Conservation (phyloP, 2,113 vertebrate genomes). For the Lonchura striata region DNA sequence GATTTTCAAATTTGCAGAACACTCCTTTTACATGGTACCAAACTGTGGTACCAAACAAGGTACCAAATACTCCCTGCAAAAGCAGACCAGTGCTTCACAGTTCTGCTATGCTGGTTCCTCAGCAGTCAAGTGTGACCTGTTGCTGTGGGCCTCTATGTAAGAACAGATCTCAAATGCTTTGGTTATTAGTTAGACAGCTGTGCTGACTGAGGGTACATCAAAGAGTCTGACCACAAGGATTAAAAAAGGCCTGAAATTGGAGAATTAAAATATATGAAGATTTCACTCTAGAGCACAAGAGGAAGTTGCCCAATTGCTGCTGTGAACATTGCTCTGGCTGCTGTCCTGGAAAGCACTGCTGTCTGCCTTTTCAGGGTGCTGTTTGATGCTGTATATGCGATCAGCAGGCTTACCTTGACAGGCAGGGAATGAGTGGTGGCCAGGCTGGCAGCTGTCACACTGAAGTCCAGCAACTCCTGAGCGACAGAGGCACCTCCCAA, state of each 20-base stretch:
- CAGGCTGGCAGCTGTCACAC: slow-evolving; percentile 79
- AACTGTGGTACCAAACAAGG: not conserved
- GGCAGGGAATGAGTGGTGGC: slow-evolving; percentile 81
- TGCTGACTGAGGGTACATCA: not conserved
- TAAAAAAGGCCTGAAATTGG: not conserved
- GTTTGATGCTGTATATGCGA: not conserved
- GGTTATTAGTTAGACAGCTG: not conserved
- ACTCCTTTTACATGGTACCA: not conserved
- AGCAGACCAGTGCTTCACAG: not conserved
- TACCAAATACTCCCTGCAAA: not conserved
- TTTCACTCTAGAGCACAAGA: not conserved
- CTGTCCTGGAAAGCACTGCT: not conserved
- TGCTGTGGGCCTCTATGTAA: not conserved
- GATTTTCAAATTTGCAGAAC: not conserved
- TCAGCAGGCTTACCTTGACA: slow-evolving; percentile 77
- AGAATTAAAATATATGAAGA: not conserved
- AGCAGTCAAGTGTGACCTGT: not conserved
- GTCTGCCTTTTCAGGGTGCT: not conserved
- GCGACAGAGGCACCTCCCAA: slow-evolving; percentile 83
- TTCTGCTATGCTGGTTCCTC: not conserved
- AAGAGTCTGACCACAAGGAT: not conserved
- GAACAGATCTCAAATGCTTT: not conserved
- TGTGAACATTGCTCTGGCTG: not conserved
- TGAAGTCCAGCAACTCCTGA: slow-evolving; percentile 70
- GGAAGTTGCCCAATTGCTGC: not conserved